Evolutionary conservation across 2,797 vertebrate species (phyloP), one percentile per base, ranked within the genome.

Genomic region (Fringilla coelebs): DNA sequence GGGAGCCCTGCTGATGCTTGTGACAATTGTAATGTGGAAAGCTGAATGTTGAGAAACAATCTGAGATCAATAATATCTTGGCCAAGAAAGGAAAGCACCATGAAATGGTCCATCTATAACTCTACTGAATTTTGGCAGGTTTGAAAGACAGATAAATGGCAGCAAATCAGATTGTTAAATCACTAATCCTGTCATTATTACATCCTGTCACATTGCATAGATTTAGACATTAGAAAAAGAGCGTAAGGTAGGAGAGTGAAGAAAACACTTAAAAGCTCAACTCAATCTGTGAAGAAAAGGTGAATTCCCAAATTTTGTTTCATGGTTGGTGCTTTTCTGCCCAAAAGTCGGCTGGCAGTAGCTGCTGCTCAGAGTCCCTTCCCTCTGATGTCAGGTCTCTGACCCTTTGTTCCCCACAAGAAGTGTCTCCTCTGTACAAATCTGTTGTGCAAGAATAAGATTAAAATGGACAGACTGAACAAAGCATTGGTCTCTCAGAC

Each of bases 381-480:
- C 32, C 73, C 78, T 74, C 62, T 89, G 67, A 36, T 78, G 91
- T 81, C 29, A 65, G 93, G 93, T 85, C 80, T 94, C 63, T 89
- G 93, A 96, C 96, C 96, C 83, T 85, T 76, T 68, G 72, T 76
- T 88, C 95, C 85, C 80, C 87, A 78, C 80, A 88, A 95, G 66
- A 95, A 85, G 94, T 11, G 16, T 24, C n/a, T 88, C 85, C 77
- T 96, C 97, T 96, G 94, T 83, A 82, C 76, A 91, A 96, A 88
- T 71, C 96, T 96, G 94, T 84, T 96, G 95, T 90, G 85, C 90
- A 95, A 91, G 97, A 97, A 89, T 66, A 87, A 97, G 96, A 98
- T 98, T 96, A 96, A 97, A 98, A 97, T 92, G 91, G 97, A 97
- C 91, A 96, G 93, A 83, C 29, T 15, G 96, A 97, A 98, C 96